Percentiles rank a stretch among this genome's conserved stretches.
Evolutionary conservation across 2,113 vertebrate species (phyloP).

Genomic region (Micromys minutus): DNA sequence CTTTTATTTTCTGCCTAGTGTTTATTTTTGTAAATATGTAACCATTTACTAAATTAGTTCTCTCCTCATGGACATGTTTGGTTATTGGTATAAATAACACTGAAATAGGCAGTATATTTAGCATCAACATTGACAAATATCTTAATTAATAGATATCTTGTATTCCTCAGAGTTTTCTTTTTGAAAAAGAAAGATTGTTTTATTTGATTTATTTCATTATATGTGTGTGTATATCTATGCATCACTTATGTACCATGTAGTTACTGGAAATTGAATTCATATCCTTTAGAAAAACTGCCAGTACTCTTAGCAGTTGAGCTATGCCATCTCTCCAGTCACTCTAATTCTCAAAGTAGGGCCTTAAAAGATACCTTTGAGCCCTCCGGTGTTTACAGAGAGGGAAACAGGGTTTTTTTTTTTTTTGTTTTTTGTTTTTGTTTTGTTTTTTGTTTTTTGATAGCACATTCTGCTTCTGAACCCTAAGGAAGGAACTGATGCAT

Average conservation of each 20-base stretch:
- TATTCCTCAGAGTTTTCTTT: neutral
- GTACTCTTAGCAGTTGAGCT: neutral
- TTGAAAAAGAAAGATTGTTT: neutral
- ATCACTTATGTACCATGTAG: neutral
- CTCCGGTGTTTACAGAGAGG: neutral
- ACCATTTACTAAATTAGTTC: neutral
- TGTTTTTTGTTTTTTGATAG: too few relatives aligned
- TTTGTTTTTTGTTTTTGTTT: too few relatives aligned
- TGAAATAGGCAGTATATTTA: conserved; percentile 1
- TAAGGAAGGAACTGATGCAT: conserved; percentile 20
- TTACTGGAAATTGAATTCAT: neutral
- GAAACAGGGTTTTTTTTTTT: neutral
- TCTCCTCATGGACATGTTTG: neutral
- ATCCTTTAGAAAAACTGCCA: neutral
- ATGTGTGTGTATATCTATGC: neutral
- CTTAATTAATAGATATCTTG: conserved; percentile 6
- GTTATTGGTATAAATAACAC: neutral
- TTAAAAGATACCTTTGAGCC: neutral
- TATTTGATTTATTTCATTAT: neutral
- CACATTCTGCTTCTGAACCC: conserved; percentile 7
- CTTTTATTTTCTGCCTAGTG: conserved; percentile 9
- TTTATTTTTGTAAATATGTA: conserved; percentile 4
- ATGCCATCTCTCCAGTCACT: neutral
- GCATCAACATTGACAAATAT: neutral
- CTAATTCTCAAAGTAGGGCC: neutral